Evolutionary conservation across 2,888 invertebrate genomes (phyloP), one percentile per base, ranked within the genome.

Genomic region (Lacanobia wlatinum): DNA sequence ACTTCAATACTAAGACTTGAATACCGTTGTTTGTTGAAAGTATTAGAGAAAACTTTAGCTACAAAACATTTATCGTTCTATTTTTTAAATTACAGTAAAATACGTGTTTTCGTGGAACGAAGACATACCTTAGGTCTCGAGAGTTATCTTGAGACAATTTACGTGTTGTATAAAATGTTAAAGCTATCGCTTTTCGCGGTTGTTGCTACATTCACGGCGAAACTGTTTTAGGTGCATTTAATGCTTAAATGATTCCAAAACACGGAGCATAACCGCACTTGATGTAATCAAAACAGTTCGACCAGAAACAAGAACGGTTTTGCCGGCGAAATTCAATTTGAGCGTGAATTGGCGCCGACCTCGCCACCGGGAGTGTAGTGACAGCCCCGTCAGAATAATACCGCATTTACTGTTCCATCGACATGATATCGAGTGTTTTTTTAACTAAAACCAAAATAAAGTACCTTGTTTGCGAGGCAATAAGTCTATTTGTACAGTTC

Each of bases 11-110:
- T 91, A 91, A 93, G 93, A 93, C 91, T 91, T 92, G 87, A 90
- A 88, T 91, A 92, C 92, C 86, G 93, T 94, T 94, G 93, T 94
- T 92, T 94, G 94, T 94, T 95, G 89, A 94, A 91, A 90, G 84
- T 92, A 91, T 92, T 92, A 91, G 90, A 89, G 85, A 89, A 87
- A 89, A 89, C 90, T 90, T 90, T 91, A 91, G 90, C 88, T 80
- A 75, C 80, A 82, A 84, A 82, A 84, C 78, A 84, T 87, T 87
- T 83, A 80, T 87, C 87, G 78, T 86, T 87, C 75, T 82, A 89
- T 86, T 85, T 86, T 86, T 84, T 84, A 87, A 83, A 73, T 70
- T 55, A 65, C 77, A 68, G 78, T 82, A 80, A 75, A 66, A 83
- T 70, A 80, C 61, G 76, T 76, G 74, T 76, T 83, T 74, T 76